Percentiles rank a stretch among this genome's conserved stretches.
These are phyloP conservation scores for Drosophila colorata DNA, from an alignment of 2,888 invertebrate genomes.

Conservation along the genomic window DNA sequence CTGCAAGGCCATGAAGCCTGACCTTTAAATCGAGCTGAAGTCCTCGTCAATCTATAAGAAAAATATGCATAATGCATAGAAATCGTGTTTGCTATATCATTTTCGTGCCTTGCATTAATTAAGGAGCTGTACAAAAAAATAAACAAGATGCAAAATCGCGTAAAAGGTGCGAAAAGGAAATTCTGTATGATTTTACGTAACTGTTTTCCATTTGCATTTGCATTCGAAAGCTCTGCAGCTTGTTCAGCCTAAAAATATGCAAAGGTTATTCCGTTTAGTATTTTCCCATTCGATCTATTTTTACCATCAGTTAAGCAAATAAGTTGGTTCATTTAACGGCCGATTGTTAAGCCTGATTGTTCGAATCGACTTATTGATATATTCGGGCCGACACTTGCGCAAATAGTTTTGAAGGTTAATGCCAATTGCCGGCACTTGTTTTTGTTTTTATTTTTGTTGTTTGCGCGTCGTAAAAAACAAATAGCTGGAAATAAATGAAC, in stretches of 20 bases:
- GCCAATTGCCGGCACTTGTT: constrained; percentile 39
- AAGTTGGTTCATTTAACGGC: constrained; percentile 47
- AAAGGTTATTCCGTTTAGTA: constrained; percentile 1
- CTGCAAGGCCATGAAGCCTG: neutral
- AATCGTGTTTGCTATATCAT: neutral
- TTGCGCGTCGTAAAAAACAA: constrained; percentile 38
- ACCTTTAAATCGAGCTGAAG: neutral
- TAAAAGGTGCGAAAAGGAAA: neutral
- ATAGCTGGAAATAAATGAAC: constrained; percentile 36
- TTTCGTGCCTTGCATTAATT: constrained; percentile 9
- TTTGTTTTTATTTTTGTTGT: constrained; percentile 22
- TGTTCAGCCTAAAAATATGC: constrained; percentile 37
- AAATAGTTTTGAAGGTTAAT: constrained; percentile 66
- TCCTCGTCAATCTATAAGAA: neutral
- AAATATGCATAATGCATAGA: constrained; percentile 10
- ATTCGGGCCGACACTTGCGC: constrained; percentile 52
- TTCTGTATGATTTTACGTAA: neutral
- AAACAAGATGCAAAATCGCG: neutral
- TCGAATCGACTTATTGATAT: constrained; percentile 44
- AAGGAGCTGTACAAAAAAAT: neutral
- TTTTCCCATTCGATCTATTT: constrained; percentile 28
- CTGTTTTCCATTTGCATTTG: constrained; percentile 11
- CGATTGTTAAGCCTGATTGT: constrained; percentile 48
- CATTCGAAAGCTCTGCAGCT: constrained; percentile 11
- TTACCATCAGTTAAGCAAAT: constrained; percentile 39